Evolutionary conservation across 2,113 vertebrate species (phyloP), one percentile per base, ranked within the genome.

Genomic region (Paralichthys olivaceus): DNA sequence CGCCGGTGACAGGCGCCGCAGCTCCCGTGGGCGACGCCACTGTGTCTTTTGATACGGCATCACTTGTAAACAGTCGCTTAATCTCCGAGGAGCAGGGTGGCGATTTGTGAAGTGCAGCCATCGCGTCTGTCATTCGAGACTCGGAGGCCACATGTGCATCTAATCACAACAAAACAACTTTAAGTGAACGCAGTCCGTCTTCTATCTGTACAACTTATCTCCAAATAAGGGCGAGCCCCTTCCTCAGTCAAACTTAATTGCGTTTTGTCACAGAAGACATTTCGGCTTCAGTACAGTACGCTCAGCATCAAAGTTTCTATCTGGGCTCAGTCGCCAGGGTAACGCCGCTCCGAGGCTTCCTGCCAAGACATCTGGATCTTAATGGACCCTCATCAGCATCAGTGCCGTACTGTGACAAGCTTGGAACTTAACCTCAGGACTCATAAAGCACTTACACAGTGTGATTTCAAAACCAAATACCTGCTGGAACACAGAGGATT

Each of bases 281-380:
- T 49, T 26, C 20, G 9, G 69, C 0, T 51, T 34, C 67, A 54
- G 25, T 13, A 62, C 60, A 37, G 54, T 34, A 23, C 60, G n/a
- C 47, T 69, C 29, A 32, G 63, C 28, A 23, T 71, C 53, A 76
- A 57, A 54, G 53, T 79, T 80, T 76, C 47, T n/a, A 28, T 74
- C 62, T 75, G 62, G 55, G 71, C 74, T 73, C 74, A 17, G 8
- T 83, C 65, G 60, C 68, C 26, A 61, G 37, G 37, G 54, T 55
- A 56, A 64, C 65, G 49, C 22, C 65, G 81, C 75, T 32, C 53
- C 25, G 47, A 79, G 65, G 80, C 65, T 53, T 37, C 53, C 45
- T 75, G 77, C 77, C 72, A 82, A 81, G 80, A 84, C 85, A 89
- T 87, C 89, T 87, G 85, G 87, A 83, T 83, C 58, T 72, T 86